Percentiles rank a stretch among this genome's conserved stretches.
Evolutionary conservation across 1,140 invertebrate species (phyloP).

Genomic region (Acromyrmex echinatior): DNA sequence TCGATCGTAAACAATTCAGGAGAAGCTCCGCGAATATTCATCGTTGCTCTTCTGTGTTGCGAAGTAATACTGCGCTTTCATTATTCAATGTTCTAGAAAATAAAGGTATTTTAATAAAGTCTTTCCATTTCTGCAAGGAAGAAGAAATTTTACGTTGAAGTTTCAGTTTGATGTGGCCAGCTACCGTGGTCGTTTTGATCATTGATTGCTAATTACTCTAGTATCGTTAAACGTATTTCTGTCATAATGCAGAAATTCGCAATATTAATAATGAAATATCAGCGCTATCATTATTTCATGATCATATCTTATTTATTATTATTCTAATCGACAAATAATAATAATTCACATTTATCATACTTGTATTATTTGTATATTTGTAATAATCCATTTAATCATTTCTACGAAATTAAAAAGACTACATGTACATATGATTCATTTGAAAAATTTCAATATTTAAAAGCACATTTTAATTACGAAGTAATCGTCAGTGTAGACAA

Average conservation of each 20-base stretch:
- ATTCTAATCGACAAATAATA: not conserved
- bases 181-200: not conserved
- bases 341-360: not conserved
- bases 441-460: not conserved
- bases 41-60: conserved; percentile 26
- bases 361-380: not conserved
- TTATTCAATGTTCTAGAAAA: conserved; percentile 52
- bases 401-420: conserved; percentile 7
- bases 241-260: conserved; percentile 8
- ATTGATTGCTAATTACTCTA: conserved; percentile 24
- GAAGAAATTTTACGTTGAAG: not conserved
- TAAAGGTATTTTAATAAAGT: conserved; percentile 46
- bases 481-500: not conserved
- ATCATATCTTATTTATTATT: conserved; percentile 15
- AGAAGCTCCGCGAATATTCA: conserved; percentile 43
- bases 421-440: not conserved
- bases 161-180: conserved; percentile 4
- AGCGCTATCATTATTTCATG: conserved; percentile 6
- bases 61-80: conserved; percentile 35
- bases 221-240: not conserved
- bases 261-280: conserved; percentile 8
- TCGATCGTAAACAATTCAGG: conserved; percentile 50
- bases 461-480: not conserved
- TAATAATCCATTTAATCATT: not conserved
- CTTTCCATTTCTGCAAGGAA: conserved; percentile 15